Conservation (phyloP, 2,888 invertebrate genomes). For the Scaptomyza reducta region DNA sequence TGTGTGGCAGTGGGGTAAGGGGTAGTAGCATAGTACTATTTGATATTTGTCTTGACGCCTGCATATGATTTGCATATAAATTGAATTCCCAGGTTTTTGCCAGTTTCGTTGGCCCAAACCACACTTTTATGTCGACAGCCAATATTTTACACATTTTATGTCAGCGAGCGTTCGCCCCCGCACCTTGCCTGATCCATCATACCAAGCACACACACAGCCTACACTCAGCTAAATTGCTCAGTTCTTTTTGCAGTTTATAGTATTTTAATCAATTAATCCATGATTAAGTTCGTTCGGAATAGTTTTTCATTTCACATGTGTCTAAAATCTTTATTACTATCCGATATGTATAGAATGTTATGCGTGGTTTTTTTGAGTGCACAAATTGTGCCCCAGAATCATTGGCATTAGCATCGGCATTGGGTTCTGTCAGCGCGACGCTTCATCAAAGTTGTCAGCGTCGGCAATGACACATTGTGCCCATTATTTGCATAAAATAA, state of each 20-base stretch:
- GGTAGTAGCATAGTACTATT: constrained; percentile 15
- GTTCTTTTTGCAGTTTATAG: too few relatives aligned
- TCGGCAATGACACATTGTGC: constrained; percentile 74
- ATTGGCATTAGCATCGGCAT: constrained; percentile 41
- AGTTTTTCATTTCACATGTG: too few relatives aligned
- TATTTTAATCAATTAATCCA: too few relatives aligned
- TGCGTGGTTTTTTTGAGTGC: constrained; percentile 2
- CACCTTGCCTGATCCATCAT: constrained; percentile 46
- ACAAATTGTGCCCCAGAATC: constrained; percentile 5
- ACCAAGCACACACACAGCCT: constrained; percentile 11
- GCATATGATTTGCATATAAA: constrained; percentile 80
- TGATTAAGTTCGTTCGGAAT: too few relatives aligned
- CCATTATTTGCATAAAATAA: constrained; percentile 78
- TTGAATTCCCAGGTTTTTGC: constrained; percentile 65
- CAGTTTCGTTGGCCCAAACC: constrained; percentile 25
- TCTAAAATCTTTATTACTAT: too few relatives aligned
- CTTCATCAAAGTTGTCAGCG: constrained; percentile 73
- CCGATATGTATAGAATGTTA: too few relatives aligned
- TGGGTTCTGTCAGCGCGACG: constrained; percentile 55
- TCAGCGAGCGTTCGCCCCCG: constrained; percentile 10
- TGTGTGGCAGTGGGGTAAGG: background rate
- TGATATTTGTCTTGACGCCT: constrained; percentile 65
- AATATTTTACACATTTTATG: constrained; percentile 78
- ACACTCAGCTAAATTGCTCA: constrained; percentile 1
- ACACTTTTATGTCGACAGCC: constrained; percentile 51